Base-by-base conservation (phyloP, 2,113 vertebrate species). In the Pholis gunnellus region DNA sequence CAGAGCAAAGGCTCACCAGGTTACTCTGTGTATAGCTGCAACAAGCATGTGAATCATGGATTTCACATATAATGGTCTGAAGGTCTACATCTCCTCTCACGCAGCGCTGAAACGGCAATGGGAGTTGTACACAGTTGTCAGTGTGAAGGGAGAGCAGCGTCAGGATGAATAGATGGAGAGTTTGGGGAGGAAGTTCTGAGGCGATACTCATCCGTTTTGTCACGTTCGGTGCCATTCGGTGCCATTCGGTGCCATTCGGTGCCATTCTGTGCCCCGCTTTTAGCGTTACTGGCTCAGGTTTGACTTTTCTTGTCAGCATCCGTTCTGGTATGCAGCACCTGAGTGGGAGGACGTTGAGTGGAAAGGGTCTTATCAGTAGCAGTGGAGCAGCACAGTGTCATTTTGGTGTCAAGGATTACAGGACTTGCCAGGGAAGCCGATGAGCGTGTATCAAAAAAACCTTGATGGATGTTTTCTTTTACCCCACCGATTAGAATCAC, bases 31-130 rank as follows among this genome's bases (percentile, higher is more conserved):
- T 67, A 42, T 34, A 56, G 15, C 38, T 9, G 25, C 18, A 57
- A 38, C 63, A 20, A 20, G 54, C 34, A 75, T 79, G 14, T 34
- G 9, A 52, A 70, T 80, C 10, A 69, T 27, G 52, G 44, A 14
- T 29, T 66, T 74, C 31, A 69, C 6, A 29, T 66, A 36, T 18
- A 69, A 78, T 72, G 25, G 52, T 67, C 29, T 15, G 17, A 72
- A 25, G 20, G 42, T 57, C 22, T 22, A 59, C 9, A 42, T 83
- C 11, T 17, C 7, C 27, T 29, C 6, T 29, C 2, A 38, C 57
- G 1, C 40, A 38, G 14, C 34, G 36, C 20, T 27, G 20, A 27
- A 22, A 13, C 17, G 72, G n/a, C 29, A 40, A 54, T 6, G n/a
- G 25, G 7, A 40, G 36, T 76, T 52, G 75, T 4, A 54, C 6